Base-by-base conservation (phyloP, 2,113 vertebrate genomes). In the Corythornis cristatus region DNA sequence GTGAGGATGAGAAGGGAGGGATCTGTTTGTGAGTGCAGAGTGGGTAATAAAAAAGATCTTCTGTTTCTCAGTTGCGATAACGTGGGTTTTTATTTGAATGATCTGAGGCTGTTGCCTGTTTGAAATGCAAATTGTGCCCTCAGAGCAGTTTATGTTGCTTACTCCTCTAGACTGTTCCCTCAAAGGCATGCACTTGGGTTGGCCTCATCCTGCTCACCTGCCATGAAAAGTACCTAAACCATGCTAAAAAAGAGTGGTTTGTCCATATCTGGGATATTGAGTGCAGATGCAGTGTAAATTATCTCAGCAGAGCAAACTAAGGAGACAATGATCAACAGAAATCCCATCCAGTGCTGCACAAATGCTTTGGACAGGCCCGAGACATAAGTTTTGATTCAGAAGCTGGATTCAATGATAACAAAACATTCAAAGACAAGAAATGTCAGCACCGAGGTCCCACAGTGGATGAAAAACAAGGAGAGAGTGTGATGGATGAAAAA, bases 41-140 rank as follows among this genome's bases (percentile, higher is more conserved):
- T 18, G 70, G 82, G 84, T 74, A 92, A 88, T 68, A 50, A 83
- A 92, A 92, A 94, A 86, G 75, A 67, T 89, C 67, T 84, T 67
- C 67, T 91, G 67, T 91, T 91, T 86, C 94, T 88, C 64, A 35
- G 42, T 71, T 80, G 78, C 93, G 94, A 96, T 93, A 96, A 80
- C 1, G 7, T 80, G 91, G 80, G 86, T 7, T 83, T 90, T 95
- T 91, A 83, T 93, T 89, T 88, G 91, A 91, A 67, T 88, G 85
- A 89, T 92, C 78, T 92, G 87, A 95, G 93, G 60, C 91, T 89
- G 87, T 35, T 95, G 78, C 64, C 84, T 93, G 89, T 93, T 96
- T 96, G 96, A 96, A 96, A 95, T 93, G 96, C 85, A 93, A 86
- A 96, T 95, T 3, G 85, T 96, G 87, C 93, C 89, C 95, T 95